Conservation (phyloP, 2,113 vertebrate species). For the Leptocoma aspasia region DNA sequence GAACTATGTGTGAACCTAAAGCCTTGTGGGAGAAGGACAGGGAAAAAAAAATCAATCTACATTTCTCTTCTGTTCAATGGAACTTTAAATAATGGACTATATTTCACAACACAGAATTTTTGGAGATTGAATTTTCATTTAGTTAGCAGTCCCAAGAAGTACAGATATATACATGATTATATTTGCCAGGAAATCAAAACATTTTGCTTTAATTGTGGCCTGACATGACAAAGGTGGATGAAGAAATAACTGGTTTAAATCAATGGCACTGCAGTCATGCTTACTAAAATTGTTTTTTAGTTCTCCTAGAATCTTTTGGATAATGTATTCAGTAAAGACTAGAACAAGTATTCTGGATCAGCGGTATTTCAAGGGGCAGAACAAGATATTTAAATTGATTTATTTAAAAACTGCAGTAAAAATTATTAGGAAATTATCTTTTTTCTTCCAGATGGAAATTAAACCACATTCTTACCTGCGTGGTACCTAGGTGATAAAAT, state of each 20-base stretch:
- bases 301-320: not conserved
- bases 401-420: not conserved
- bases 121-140: not conserved
- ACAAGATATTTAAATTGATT: not conserved
- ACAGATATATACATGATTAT: not conserved
- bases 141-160: not conserved
- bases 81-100: slow-evolving; percentile 3
- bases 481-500: not conserved
- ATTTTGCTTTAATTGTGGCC: not conserved
- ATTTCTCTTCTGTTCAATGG: not conserved
- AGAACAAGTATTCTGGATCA: not conserved
- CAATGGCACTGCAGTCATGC: not conserved
- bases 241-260: not conserved
- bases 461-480: not conserved
- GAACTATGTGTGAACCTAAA: not conserved
- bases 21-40: not conserved
- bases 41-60: not conserved
- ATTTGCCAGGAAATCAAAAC: not conserved
- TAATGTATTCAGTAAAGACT: not conserved
- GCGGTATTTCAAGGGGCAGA: not conserved
- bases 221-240: not conserved
- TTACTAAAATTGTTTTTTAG: not conserved
- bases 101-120: not conserved
- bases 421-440: not conserved
- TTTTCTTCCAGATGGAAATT: not conserved